A percentile compares a stretch with the other conserved stretches of the same genome.
Conservation (phyloP, 1,140 invertebrate species). For the Lepidurus arcticus region DNA sequence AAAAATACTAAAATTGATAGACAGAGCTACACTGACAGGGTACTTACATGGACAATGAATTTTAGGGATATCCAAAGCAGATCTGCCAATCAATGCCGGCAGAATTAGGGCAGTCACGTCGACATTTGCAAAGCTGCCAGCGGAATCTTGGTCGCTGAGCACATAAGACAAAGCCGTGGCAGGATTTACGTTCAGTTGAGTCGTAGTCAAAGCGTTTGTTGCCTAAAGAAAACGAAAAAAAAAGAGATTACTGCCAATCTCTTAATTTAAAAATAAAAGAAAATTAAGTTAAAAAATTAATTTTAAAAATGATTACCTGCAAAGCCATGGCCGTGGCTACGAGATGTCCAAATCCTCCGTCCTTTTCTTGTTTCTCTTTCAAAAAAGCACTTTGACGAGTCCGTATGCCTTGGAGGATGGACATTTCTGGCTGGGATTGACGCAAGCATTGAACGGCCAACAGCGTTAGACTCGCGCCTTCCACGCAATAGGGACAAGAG, state of each 20-base stretch:
- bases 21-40: neutral
- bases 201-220: slow-evolving; percentile 32
- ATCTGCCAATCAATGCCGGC: slow-evolving; percentile 34
- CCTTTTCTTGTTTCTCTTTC: slow-evolving; percentile 34
- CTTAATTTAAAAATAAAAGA: neutral
- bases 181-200: slow-evolving; percentile 30
- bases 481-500: slow-evolving; percentile 33
- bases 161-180: slow-evolving; percentile 32
- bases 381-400: slow-evolving; percentile 34
- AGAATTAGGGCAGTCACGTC: slow-evolving; percentile 26
- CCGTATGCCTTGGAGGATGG: slow-evolving; percentile 28
- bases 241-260: neutral
- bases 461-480: slow-evolving; percentile 34
- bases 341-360: slow-evolving; percentile 33
- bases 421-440: slow-evolving; percentile 12
- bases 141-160: slow-evolving; percentile 32
- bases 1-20: neutral
- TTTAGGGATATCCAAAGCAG: slow-evolving; percentile 31
- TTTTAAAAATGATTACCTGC: slow-evolving; percentile 24
- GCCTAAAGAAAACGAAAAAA: slow-evolving; percentile 29
- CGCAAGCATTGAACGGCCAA: slow-evolving; percentile 33
- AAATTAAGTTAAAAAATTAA: neutral
- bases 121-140: slow-evolving; percentile 34
- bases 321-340: slow-evolving; percentile 31
- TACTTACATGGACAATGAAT: slow-evolving; percentile 33